These are phyloP conservation scores for Gadus chalcogrammus DNA, from an alignment of 2,113 vertebrate species.

Conservation along the genomic window DNA sequence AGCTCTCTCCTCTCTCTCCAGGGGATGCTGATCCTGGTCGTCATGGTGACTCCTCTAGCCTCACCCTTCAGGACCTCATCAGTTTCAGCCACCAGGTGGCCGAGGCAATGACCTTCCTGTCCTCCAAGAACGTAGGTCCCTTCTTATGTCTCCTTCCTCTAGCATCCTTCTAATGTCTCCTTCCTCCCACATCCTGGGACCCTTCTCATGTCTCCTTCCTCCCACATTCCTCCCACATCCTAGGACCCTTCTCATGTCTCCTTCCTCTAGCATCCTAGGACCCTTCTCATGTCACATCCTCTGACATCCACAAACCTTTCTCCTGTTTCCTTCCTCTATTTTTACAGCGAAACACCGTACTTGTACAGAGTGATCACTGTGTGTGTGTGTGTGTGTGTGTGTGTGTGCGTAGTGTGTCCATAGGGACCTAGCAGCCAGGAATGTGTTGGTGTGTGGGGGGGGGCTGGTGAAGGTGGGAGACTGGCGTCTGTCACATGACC, in stretches of 20 bases:
- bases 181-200: neutral
- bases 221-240: no score
- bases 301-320: no score
- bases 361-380: no score
- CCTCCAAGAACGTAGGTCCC: slow-evolving; percentile 81
- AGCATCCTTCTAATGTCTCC: neutral
- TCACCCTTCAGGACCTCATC: slow-evolving; percentile 81
- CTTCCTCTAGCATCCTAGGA: neutral
- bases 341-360: neutral
- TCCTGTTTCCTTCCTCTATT: neutral
- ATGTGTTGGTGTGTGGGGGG: slow-evolving; percentile 54
- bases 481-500: slow-evolving; percentile 83
- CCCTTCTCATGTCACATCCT: neutral
- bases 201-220: no score
- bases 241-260: neutral
- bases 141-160: neutral
- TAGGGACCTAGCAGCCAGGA: slow-evolving; percentile 75
- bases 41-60: slow-evolving; percentile 77
- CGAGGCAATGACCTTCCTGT: slow-evolving; percentile 92
- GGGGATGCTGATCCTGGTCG: slow-evolving; percentile 71
- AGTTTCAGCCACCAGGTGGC: slow-evolving; percentile 90
- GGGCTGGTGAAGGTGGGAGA: slow-evolving; percentile 73
- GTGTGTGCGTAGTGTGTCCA: slow-evolving; percentile 77
- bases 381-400: neutral
- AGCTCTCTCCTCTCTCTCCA: slow-evolving; percentile 52